Conservation (phyloP, 2,797 vertebrate genomes). For the Trichosurus vulpecula region DNA sequence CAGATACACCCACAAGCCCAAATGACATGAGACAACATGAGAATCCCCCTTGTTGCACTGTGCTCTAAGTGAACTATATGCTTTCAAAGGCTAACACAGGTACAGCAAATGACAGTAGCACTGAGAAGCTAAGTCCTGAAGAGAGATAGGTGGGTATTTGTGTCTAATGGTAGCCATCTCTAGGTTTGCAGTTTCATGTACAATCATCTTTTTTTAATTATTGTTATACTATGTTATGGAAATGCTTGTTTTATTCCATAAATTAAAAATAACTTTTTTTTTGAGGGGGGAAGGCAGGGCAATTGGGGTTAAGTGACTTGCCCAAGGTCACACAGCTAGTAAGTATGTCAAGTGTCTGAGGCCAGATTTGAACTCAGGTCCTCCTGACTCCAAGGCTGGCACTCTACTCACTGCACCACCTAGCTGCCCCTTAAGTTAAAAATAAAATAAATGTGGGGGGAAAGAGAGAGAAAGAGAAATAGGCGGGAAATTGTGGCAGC, state of each 20-base stretch:
- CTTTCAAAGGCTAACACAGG: not conserved
- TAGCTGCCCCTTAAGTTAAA: no score
- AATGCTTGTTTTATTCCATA: not conserved
- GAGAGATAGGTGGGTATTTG: not conserved
- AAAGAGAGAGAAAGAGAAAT: not conserved
- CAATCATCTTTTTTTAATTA: not conserved
- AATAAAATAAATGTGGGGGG: not conserved
- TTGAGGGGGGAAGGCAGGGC: no score
- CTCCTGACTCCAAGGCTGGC: no score
- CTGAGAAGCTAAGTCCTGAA: not conserved
- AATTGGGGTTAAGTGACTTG: no score
- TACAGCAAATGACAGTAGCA: not conserved
- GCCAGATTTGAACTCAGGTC: no score
- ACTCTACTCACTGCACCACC: no score
- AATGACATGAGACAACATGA: not conserved
- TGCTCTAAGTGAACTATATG: not conserved
- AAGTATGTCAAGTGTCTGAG: no score
- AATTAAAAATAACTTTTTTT: not conserved
- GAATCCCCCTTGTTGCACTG: not conserved
- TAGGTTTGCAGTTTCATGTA: not conserved
- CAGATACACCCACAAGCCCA: not conserved
- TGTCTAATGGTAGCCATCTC: not conserved
- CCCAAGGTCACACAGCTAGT: no score
- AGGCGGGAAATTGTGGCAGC: not conserved
- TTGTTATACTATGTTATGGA: not conserved